phyloP scores from a whole-genome alignment of 2,888 invertebrate genomes.

The Rhyacophila evoluta region DNA sequence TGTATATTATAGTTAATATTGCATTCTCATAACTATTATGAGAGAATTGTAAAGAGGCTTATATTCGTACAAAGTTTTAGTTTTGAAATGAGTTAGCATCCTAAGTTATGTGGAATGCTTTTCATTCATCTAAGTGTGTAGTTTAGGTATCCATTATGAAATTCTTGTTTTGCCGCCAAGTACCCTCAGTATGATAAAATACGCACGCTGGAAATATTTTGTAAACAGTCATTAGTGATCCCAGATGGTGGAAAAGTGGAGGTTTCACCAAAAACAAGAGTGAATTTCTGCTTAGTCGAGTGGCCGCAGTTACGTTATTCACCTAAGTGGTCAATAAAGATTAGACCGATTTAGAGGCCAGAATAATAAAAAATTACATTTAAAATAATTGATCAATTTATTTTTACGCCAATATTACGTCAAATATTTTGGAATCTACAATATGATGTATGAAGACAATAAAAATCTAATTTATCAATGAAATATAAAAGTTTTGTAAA shows the following conservation, averaged over 20 bases:
- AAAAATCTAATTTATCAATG: too few relatives aligned
- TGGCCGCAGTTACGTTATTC: not conserved
- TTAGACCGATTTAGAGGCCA: too few relatives aligned
- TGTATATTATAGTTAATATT: too few relatives aligned
- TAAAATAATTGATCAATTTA: too few relatives aligned
- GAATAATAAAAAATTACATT: too few relatives aligned
- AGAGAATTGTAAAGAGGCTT: too few relatives aligned
- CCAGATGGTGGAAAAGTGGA: not conserved
- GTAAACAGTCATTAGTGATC: conserved; percentile 5
- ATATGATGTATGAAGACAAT: too few relatives aligned
- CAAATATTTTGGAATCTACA: too few relatives aligned
- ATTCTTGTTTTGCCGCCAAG: not conserved
- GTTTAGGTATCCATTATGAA: not conserved
- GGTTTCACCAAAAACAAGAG: not conserved
- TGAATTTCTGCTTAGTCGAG: not conserved
- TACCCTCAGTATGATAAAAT: not conserved
- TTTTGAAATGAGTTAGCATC: not conserved
- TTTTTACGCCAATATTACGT: too few relatives aligned
- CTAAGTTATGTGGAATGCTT: not conserved
- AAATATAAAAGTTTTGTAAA: too few relatives aligned
- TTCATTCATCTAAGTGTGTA: not conserved
- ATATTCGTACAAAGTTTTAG: too few relatives aligned
- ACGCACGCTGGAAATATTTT: not conserved
- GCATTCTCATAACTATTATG: too few relatives aligned
- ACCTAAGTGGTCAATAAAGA: not conserved